Evolutionary conservation across 2,113 vertebrate species (phyloP).

Genomic region (Bos taurus): DNA sequence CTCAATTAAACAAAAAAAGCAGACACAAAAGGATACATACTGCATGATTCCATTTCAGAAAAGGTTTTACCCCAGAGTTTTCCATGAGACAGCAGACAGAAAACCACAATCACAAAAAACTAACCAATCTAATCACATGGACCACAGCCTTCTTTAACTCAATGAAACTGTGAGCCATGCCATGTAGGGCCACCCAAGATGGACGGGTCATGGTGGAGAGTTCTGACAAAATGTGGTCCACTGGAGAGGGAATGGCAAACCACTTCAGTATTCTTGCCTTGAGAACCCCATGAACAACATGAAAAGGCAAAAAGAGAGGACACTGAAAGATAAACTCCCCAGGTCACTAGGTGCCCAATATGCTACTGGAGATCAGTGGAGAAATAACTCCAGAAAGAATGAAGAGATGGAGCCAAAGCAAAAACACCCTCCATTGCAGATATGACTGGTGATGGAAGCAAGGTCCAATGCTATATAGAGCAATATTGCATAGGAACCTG

Average conservation of each 20-base stretch:
- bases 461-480: neutral
- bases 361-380: neutral
- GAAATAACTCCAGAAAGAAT: neutral
- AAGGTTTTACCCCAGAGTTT: neutral
- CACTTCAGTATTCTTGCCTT: neutral
- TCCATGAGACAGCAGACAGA: neutral
- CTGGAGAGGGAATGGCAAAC: neutral
- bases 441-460: neutral
- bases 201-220: fast-evolving
- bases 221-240: neutral
- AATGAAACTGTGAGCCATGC: neutral
- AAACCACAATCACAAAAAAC: neutral
- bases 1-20: neutral
- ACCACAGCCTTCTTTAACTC: neutral
- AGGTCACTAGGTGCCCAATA: neutral
- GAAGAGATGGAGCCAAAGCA: neutral
- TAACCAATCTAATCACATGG: neutral
- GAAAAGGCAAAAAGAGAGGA: neutral
- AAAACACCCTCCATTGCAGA: neutral
- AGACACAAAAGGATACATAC: neutral
- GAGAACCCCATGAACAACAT: neutral
- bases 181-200: neutral
- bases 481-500: neutral
- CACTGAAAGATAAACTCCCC: neutral
- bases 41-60: neutral